A percentile compares a stretch with the other conserved stretches of the same genome.
Conservation (phyloP, 2,888 invertebrate genomes). For the Hetaerina titia region DNA sequence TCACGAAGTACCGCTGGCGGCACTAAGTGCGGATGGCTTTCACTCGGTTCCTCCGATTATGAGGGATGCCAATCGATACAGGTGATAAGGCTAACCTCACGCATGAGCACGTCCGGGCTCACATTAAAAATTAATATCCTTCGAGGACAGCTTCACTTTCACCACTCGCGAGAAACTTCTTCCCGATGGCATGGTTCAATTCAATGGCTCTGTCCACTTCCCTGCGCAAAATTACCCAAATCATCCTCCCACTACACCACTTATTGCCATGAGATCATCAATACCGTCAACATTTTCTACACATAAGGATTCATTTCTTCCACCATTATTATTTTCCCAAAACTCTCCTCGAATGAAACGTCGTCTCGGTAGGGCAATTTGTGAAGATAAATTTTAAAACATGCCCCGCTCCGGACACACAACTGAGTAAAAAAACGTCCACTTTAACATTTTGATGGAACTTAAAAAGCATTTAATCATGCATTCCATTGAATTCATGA, state of each 20-base stretch:
- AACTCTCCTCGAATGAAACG: no score
- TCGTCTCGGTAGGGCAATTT: no score
- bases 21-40: neutral
- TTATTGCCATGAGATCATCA: neutral
- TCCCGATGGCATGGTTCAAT: neutral
- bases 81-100: neutral
- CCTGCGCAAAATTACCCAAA: neutral
- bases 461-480: no score
- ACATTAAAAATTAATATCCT: conserved; percentile 32
- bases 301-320: neutral
- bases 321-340: no score
- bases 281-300: neutral
- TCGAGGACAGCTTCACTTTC: neutral
- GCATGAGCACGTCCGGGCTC: neutral
- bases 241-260: neutral
- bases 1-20: neutral
- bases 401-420: no score
- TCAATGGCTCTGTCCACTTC: neutral
- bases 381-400: no score
- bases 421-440: no score
- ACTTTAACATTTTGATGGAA: no score
- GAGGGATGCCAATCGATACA: neutral
- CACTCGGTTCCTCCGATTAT: neutral
- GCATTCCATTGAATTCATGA: no score
- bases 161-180: neutral